These are phyloP conservation scores for Sula dactylatra DNA, from an alignment of 2,113 vertebrate species.

Conservation along the genomic window DNA sequence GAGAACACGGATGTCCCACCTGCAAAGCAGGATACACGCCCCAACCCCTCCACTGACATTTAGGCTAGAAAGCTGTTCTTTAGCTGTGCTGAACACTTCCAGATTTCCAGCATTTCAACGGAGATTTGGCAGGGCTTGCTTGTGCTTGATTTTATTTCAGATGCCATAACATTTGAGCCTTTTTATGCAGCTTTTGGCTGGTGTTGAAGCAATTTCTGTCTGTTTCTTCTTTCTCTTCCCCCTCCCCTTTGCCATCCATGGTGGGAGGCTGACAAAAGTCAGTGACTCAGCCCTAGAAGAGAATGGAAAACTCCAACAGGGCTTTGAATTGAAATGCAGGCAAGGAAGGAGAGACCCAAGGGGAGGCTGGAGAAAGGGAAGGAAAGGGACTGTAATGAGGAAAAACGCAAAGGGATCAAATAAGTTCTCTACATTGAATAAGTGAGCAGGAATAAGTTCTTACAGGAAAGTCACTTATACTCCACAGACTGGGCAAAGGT, in stretches of 20 bases:
- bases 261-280: conserved; percentile 57
- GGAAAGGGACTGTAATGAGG: not conserved
- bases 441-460: not conserved
- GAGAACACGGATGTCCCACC: accelerated
- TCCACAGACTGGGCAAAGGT: not conserved
- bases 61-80: not conserved
- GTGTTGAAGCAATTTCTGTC: conserved; percentile 28
- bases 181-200: conserved; percentile 52
- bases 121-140: conserved; percentile 38
- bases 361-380: conserved; percentile 33
- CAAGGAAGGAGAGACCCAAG: conserved; percentile 61
- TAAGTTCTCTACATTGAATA: not conserved
- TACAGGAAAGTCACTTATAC: not conserved
- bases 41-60: not conserved
- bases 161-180: conserved; percentile 53
- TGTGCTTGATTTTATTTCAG: conserved; percentile 45
- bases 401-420: not conserved
- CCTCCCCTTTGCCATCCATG: conserved; percentile 46
- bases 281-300: conserved; percentile 52
- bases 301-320: conserved; percentile 60
- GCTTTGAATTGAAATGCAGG: conserved; percentile 36
- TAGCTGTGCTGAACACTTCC: not conserved
- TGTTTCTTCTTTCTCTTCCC: conserved; percentile 57
- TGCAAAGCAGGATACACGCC: not conserved
- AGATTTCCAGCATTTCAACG: conserved; percentile 60